A percentile compares a stretch with the other conserved stretches of the same genome.
Evolutionary conservation across 2,797 vertebrate genomes (phyloP).

Genomic region (Aulostomus chinensis): DNA sequence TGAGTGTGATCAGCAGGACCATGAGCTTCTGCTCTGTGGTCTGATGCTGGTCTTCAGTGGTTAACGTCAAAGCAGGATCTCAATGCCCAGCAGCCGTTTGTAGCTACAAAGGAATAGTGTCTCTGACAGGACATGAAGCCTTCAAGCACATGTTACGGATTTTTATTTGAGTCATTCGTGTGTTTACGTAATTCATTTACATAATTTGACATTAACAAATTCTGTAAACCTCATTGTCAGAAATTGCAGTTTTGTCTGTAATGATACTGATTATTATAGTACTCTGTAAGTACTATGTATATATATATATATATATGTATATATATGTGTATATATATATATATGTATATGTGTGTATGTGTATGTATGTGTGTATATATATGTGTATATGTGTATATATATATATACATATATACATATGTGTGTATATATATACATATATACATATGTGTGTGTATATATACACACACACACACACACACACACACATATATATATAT

Average conservation of each 20-base stretch:
- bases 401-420: too few relatives aligned
- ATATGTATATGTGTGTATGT: too few relatives aligned
- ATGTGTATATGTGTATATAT: too few relatives aligned
- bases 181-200: constrained; percentile 1
- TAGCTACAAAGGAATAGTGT: constrained; percentile 23
- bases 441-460: too few relatives aligned
- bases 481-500: too few relatives aligned
- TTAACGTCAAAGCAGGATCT: constrained; percentile 15
- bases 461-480: too few relatives aligned
- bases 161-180: neutral
- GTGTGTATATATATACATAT: too few relatives aligned
- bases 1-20: neutral
- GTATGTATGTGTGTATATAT: too few relatives aligned
- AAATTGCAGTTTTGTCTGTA: neutral
- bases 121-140: neutral
- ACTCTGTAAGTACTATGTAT: too few relatives aligned
- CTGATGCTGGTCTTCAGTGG: constrained; percentile 3
- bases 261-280: too few relatives aligned
- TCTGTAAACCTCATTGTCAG: neutral
- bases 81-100: constrained; percentile 6
- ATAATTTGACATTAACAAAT: constrained; percentile 12
- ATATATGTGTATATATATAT: too few relatives aligned
- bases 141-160: constrained; percentile 3
- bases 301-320: too few relatives aligned
- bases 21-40: neutral